phyloP scores from a whole-genome alignment of 2,797 vertebrate genomes.

The Syndactyla subalaris region DNA sequence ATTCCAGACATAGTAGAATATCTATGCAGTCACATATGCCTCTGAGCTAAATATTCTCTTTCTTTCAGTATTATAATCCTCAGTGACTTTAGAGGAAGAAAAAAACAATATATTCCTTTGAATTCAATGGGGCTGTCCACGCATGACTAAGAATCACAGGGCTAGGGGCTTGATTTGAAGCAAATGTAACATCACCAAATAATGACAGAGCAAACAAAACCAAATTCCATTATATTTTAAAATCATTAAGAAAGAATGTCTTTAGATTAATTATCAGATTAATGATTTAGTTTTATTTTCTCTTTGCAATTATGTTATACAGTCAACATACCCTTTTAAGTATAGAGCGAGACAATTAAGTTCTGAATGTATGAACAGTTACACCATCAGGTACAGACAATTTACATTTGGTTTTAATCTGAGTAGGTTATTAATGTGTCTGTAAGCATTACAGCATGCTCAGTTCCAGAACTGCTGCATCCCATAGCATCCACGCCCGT shows the following conservation, averaged over 20 bases:
- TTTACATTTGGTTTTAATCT: not conserved
- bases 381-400: not conserved
- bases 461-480: not conserved
- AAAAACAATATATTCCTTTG: not conserved
- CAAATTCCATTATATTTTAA: not conserved
- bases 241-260: not conserved
- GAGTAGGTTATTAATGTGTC: not conserved
- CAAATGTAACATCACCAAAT: not conserved
- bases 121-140: not conserved
- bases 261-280: not conserved
- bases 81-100: not conserved
- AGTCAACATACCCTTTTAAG: not conserved
- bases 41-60: constrained; percentile 41
- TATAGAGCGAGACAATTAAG: not conserved
- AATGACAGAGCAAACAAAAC: not conserved
- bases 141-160: not conserved
- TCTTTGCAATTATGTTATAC: not conserved
- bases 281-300: not conserved
- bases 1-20: constrained; percentile 24
- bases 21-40: not conserved
- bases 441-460: not conserved
- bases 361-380: not conserved
- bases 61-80: constrained; percentile 18
- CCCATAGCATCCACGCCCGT: not conserved
- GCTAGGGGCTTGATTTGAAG: not conserved